These are phyloP conservation scores for Syrphus vitripennis DNA, from an alignment of 2,888 invertebrate genomes.

Conservation along the genomic window DNA sequence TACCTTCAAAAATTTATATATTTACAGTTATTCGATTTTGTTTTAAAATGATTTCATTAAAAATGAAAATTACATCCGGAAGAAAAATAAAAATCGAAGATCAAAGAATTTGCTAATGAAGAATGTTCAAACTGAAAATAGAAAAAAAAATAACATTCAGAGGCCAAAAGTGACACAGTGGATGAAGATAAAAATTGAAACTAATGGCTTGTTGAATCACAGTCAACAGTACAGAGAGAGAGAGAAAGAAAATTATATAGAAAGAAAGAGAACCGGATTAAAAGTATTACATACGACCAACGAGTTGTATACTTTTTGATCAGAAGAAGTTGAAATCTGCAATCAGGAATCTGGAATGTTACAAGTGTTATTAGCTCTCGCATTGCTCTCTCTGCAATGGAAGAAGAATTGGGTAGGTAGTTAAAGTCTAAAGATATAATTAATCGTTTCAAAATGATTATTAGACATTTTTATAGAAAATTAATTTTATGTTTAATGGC, in stretches of 20 bases:
- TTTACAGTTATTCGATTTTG: background rate
- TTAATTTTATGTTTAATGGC: constrained; percentile 24
- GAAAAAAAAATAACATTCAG: no score
- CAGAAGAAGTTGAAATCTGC: background rate
- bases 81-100: background rate
- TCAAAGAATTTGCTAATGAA: constrained; percentile 6
- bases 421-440: background rate
- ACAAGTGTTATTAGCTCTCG: constrained; percentile 32
- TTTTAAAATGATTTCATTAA: background rate
- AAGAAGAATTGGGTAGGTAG: background rate
- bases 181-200: constrained; percentile 36
- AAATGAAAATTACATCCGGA: background rate
- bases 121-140: background rate
- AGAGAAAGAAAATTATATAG: no score
- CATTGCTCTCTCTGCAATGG: no score
- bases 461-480: constrained; percentile 25
- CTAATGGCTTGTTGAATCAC: constrained; percentile 27
- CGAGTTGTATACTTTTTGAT: background rate
- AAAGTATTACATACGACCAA: constrained; percentile 25
- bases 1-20: background rate
- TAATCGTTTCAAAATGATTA: constrained; percentile 30
- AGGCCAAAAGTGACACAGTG: constrained; percentile 23
- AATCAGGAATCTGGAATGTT: constrained; percentile 8
- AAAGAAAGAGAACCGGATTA: constrained; percentile 35
- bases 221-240: background rate